Conservation (phyloP, 2,888 invertebrate genomes). For the Erannis defoliaria region DNA sequence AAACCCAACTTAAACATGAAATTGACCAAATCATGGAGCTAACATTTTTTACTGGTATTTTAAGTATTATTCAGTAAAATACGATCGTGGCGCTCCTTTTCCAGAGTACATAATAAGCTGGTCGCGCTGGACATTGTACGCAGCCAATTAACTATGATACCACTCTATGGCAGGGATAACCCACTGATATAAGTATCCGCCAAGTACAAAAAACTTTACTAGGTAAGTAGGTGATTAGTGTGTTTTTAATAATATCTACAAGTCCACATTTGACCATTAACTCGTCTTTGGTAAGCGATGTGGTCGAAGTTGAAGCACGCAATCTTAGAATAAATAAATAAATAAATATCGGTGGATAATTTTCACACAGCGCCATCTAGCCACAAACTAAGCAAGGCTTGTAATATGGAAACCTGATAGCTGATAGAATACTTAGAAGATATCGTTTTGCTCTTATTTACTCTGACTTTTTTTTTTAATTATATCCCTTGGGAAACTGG, state of each 20-base stretch:
- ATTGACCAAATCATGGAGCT: not conserved
- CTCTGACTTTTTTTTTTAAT: no score
- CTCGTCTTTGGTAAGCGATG: not conserved
- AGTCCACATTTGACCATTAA: no score
- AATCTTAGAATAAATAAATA: not conserved
- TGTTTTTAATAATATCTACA: no score
- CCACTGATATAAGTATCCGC: conserved; percentile 57
- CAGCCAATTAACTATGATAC: conserved; percentile 28
- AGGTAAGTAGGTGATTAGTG: conserved; percentile 10
- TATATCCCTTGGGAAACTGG: no score
- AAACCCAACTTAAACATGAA: not conserved
- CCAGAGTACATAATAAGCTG: not conserved
- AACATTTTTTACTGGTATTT: not conserved
- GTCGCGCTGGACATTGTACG: conserved; percentile 8
- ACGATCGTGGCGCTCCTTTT: not conserved
- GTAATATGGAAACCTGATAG: no score
- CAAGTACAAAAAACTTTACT: conserved; percentile 36
- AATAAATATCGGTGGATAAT: no score
- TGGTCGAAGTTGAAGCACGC: not conserved
- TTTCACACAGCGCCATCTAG: no score
- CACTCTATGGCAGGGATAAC: conserved; percentile 58
- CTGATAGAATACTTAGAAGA: no score
- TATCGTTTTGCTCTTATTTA: no score
- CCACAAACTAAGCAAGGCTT: no score
- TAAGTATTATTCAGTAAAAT: not conserved